Base-by-base conservation (phyloP, 2,797 vertebrate genomes). In the Anabas testudineus region DNA sequence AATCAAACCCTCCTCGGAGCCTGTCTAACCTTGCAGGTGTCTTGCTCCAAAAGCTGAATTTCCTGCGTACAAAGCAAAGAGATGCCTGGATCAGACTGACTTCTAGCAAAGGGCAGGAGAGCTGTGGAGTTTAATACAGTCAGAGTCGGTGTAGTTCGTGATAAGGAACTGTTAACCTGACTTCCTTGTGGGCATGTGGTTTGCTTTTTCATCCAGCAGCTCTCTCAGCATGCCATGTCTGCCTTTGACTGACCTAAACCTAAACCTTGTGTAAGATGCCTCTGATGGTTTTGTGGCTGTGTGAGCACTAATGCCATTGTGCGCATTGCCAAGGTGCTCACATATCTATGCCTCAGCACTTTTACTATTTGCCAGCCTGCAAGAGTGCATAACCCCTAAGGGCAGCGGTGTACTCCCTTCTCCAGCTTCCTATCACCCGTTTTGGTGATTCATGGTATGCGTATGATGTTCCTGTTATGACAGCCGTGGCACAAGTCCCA, bases 21-120 rank as follows among this genome's bases (percentile, higher is more conserved):
- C 55, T 24, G 62, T 45, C 52, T 66, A 51, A 75, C 81, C 61
- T 58, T 63, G 86, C 91, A 92, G 91, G 90, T 94, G 90, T 76
- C 78, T n/a, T 78, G 57, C 59, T 26, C 62, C 18, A n/a, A n/a
- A 28, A 10, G 21, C 34, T 48, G 2, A 16, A 14, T 53, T 78
- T 51, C 32, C 70, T 62, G 69, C 49, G n/a, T 28, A 67, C 7
- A 41, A 53, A 73, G 61, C 28, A 37, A 49, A 28, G 2, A 24
- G 4, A 34, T 14, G 28, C 10, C 37, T 16, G 28, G 9, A 19
- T 18, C 21, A 26, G 14, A 0, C 12, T 4, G 0, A 12, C 34
- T 42, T n/a, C 4, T n/a, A 18, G 7, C 30, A 26, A 36, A 19
- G 15, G 13, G 1, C 28, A 7, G 28, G 4, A 24, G n/a, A 9